Conservation (phyloP, 2,888 invertebrate species). For the Xestia c-nigrum region DNA sequence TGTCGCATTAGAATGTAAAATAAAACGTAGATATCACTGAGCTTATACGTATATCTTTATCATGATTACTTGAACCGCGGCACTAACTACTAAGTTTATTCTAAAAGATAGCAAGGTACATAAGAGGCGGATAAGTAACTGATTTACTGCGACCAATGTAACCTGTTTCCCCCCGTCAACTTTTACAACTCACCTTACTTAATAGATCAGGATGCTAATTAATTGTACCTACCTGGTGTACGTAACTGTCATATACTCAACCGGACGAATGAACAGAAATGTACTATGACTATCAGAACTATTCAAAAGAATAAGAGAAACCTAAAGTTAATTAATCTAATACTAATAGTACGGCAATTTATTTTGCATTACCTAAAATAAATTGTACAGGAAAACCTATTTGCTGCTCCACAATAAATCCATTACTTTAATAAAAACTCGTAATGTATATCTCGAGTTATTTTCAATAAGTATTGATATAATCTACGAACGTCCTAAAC, state of each 20-base stretch:
- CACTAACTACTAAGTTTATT: constrained; percentile 34
- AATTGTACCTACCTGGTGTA: constrained; percentile 26
- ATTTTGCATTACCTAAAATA: neutral
- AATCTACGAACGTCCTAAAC: constrained; percentile 48
- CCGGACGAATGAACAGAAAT: constrained; percentile 20
- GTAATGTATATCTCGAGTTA: constrained; percentile 37
- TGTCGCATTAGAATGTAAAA: constrained; percentile 34
- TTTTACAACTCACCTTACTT: constrained; percentile 50
- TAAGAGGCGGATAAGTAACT: constrained; percentile 42
- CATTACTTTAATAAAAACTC: constrained; percentile 41
- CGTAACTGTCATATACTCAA: constrained; percentile 4
- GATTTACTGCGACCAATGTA: constrained; percentile 50
- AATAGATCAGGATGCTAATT: constrained; percentile 51
- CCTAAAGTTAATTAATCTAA: neutral
- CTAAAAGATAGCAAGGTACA: constrained; percentile 50
- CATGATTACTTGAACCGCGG: constrained; percentile 25
- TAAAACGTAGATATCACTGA: constrained; percentile 39
- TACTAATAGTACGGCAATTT: constrained; percentile 8
- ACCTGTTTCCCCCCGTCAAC: constrained; percentile 39
- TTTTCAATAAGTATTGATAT: constrained; percentile 54
- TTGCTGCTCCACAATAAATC: constrained; percentile 27
- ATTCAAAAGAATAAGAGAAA: neutral
- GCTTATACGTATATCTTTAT: constrained; percentile 44
- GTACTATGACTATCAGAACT: neutral
- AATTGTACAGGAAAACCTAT: constrained; percentile 7